These are phyloP conservation scores for Drosophila leonis DNA, from an alignment of 2,888 invertebrate species.

Conservation along the genomic window DNA sequence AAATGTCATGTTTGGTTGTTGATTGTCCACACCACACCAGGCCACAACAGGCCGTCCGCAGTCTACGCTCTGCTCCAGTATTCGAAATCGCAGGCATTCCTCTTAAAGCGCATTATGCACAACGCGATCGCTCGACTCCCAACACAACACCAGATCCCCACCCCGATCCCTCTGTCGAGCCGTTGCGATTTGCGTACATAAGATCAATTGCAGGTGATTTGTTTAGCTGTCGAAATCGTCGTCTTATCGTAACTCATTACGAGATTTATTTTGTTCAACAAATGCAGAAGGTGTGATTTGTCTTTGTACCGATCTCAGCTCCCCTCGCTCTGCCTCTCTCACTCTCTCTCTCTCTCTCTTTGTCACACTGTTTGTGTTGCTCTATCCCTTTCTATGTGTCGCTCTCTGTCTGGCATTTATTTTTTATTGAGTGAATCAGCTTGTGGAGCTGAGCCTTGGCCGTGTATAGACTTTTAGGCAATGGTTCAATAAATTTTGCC, in stretches of 20 bases:
- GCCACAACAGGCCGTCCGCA: conserved; percentile 8
- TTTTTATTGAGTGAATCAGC: conserved; percentile 78
- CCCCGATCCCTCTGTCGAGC: conserved; percentile 13
- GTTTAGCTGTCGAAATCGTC: conserved; percentile 86
- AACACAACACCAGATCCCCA: not conserved
- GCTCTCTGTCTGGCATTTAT: conserved; percentile 58
- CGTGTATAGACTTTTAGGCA: conserved; percentile 76
- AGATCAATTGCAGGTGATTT: conserved; percentile 86
- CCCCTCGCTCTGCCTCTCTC: not conserved
- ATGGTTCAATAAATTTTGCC: conserved; percentile 84
- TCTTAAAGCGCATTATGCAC: conserved; percentile 71
- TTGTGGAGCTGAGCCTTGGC: conserved; percentile 24
- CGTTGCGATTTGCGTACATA: conserved; percentile 76
- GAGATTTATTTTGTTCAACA: conserved; percentile 86
- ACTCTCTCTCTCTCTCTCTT: not conserved
- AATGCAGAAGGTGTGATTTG: conserved; percentile 86
- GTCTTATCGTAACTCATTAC: conserved; percentile 86
- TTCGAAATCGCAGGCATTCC: conserved; percentile 79
- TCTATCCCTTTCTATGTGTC: conserved; percentile 4
- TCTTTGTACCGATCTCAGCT: conserved; percentile 82
- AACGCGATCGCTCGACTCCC: conserved; percentile 36
- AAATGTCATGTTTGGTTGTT: conserved; percentile 83
- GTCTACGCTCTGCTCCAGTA: conserved; percentile 70
- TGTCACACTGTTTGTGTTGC: not conserved
- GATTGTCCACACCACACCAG: conserved; percentile 75